Evolutionary conservation across 2,113 vertebrate species (phyloP), one percentile per base, ranked within the genome.

Genomic region (Myrmophylax atrothorax): DNA sequence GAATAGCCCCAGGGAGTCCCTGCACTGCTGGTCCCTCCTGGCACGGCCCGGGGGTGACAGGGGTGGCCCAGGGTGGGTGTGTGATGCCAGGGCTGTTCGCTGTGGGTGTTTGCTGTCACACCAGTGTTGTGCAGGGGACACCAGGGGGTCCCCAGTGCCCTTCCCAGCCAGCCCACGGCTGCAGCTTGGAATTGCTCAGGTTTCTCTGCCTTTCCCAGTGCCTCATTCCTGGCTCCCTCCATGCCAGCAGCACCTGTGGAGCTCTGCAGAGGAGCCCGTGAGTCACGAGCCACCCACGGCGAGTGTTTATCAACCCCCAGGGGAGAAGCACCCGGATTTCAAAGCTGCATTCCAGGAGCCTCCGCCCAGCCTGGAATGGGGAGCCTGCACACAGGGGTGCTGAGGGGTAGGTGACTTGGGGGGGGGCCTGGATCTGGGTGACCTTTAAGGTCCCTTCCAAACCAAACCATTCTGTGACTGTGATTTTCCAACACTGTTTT

Each of bases 161-260:
- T 63, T 10, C 31, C 24, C 42, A 3, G 1, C n/a, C 0, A 0
- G 40, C 33, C 10, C 6, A 0, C 0, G 29, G 20, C 2, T 24
- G 50, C 66, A 66, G 18, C 28, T 29, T 49, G 10, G 18, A 1
- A 18, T 16, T 12, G 29, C 70, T 87, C 1, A 0, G 64, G 69
- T 47, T 59, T 42, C 42, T 31, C 40, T 33, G 58, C 47, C 42
- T 24, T 42, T 56, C 3, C 60, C 17, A 31, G 19, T 15, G 52
- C 11, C 18, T 7, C 1, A 3, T 5, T 17, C 60, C 83, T 6
- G 31, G 53, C 5, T 68, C n/a, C 25, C 79, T 42, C 53, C 49
- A 3, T 0, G 1, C 47, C 5, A 7, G 59, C 90, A 91, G 81
- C 93, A 62, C 92, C 90, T 53, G 76, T 23, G 37, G 19, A 1